Percentiles rank a stretch among this genome's conserved stretches.
phyloP scores from a whole-genome alignment of 2,113 vertebrate genomes.

The Ageneiosus marmoratus region DNA sequence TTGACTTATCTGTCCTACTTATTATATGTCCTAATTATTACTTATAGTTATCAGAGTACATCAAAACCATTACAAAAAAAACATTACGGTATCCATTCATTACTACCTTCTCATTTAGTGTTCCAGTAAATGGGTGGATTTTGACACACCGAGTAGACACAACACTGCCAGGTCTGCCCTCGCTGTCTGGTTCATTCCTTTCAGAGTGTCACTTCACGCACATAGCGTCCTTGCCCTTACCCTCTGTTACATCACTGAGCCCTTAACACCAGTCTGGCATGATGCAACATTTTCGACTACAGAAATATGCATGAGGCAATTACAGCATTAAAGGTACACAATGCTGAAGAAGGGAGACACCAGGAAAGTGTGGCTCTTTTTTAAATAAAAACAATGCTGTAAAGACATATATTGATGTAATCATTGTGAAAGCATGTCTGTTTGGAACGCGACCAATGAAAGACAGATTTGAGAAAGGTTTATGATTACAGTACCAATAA shows the following conservation, averaged over 20 bases:
- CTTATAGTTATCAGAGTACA: neutral
- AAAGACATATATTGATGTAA: conserved; percentile 5
- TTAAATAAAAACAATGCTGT: conserved; percentile 8
- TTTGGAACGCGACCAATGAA: neutral
- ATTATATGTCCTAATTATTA: neutral
- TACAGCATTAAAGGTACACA: conserved; percentile 14
- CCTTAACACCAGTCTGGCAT: conserved; percentile 57
- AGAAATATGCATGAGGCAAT: conserved; percentile 38
- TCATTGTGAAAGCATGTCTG: neutral
- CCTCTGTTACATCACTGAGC: conserved; percentile 72
- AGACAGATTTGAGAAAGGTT: neutral
- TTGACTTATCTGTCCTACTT: neutral
- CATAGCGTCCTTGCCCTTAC: conserved; percentile 65
- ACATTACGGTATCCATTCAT: neutral
- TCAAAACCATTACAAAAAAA: neutral
- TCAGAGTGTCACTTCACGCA: conserved; percentile 29
- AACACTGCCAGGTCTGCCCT: conserved; percentile 16
- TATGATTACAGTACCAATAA: neutral
- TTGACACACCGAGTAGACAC: conserved; percentile 12
- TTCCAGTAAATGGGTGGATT: conserved; percentile 2
- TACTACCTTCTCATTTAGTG: neutral
- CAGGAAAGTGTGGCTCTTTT: neutral
- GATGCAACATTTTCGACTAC: conserved; percentile 60
- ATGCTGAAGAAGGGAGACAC: neutral
- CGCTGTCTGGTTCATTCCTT: conserved; percentile 40